Evolutionary conservation across 2,113 vertebrate genomes (phyloP).

Genomic region (Halichoerus grypus): DNA sequence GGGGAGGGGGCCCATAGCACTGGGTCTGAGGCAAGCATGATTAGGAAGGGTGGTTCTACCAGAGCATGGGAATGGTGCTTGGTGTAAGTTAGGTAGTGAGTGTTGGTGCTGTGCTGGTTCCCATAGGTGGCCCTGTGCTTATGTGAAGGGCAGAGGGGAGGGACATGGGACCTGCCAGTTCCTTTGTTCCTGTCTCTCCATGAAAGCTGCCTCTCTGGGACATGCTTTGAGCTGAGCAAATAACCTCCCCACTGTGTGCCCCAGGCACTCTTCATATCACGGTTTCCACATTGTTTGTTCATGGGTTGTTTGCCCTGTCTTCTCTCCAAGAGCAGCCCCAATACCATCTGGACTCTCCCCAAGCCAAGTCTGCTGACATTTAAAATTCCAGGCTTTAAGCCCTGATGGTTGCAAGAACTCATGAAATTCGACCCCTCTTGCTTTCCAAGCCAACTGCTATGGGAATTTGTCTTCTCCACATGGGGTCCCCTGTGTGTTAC

Average conservation of each 20-base stretch:
- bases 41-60: neutral
- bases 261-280: neutral
- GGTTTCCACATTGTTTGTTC: neutral
- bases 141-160: neutral
- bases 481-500: neutral
- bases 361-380: neutral
- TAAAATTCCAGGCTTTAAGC: neutral
- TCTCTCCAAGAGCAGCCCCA: neutral
- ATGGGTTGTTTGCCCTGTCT: neutral
- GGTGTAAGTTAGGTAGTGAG: neutral
- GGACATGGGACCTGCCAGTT: neutral
- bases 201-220: neutral
- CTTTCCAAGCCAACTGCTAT: neutral
- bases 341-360: neutral
- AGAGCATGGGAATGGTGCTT: neutral
- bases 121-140: neutral
- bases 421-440: neutral
- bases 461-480: neutral
- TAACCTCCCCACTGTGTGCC: neutral
- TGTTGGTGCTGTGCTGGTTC: neutral
- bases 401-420: neutral
- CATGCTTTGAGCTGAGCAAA: neutral
- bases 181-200: neutral
- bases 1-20: neutral
- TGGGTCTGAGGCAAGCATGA: neutral